phyloP scores from a whole-genome alignment of 2,797 vertebrate genomes.

The Myotis daubentonii region DNA sequence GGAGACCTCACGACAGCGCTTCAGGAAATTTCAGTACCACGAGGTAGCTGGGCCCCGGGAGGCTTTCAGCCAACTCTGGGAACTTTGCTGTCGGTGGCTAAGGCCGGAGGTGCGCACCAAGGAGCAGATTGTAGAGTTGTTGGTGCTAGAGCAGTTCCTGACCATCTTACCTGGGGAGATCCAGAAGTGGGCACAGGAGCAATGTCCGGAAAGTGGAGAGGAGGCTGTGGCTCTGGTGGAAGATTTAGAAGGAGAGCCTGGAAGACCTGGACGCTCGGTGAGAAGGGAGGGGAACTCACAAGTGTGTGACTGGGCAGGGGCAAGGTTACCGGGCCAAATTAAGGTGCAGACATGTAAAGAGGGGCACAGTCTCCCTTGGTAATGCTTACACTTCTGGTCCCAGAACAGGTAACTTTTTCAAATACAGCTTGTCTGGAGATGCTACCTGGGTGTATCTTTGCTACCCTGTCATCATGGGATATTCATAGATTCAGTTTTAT shows the following conservation, averaged over 20 bases:
- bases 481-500: constrained; percentile 34
- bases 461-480: not conserved
- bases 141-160: constrained; percentile 83
- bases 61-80: constrained; percentile 80
- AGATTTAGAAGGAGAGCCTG: constrained; percentile 76
- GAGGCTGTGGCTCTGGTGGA: constrained; percentile 81
- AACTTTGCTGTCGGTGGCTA: constrained; percentile 79
- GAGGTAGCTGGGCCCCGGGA: constrained; percentile 78
- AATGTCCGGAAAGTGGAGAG: constrained; percentile 80
- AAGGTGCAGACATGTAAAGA: not conserved
- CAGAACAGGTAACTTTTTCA: constrained; percentile 50
- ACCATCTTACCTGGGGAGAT: constrained; percentile 76
- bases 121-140: constrained; percentile 80
- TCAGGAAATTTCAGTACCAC: constrained; percentile 79
- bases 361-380: not conserved
- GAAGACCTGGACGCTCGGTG: constrained; percentile 69
- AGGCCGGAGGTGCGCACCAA: constrained; percentile 78
- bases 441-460: not conserved
- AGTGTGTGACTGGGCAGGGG: constrained; percentile 27
- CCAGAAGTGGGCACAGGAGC: constrained; percentile 79
- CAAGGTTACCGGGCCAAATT: constrained; percentile 12
- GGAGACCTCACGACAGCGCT: constrained; percentile 77
- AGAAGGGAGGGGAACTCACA: constrained; percentile 53
- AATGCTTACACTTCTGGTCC: not conserved
- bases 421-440: constrained; percentile 17